phyloP scores from a whole-genome alignment of 1,140 invertebrate genomes.

The Drosophila rhopaloa region DNA sequence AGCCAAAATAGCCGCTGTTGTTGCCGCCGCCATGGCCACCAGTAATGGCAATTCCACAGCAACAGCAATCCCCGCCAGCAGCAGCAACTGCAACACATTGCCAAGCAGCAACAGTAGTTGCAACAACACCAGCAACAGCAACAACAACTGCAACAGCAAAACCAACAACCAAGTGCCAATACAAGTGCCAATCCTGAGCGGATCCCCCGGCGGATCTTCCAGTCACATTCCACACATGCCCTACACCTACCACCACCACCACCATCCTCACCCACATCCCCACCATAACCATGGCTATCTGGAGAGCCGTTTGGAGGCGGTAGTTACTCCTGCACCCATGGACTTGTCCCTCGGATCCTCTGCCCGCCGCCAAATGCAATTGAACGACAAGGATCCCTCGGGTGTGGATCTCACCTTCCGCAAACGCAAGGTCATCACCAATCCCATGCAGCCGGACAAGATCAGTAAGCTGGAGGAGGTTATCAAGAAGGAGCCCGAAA shows the following conservation, averaged over 20 bases:
- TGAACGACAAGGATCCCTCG: conserved; percentile 33
- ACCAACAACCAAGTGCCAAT: conserved; percentile 41
- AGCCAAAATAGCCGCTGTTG: conserved; percentile 52
- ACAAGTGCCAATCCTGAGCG: conserved; percentile 60
- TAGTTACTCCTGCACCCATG: conserved; percentile 64
- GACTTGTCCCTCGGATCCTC: conserved; percentile 72
- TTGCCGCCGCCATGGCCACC: conserved; percentile 50
- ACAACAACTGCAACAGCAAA: conserved; percentile 24
- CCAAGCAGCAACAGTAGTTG: conserved; percentile 15
- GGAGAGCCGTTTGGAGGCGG: conserved; percentile 42
- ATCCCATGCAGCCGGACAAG: conserved; percentile 50
- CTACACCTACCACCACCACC: conserved; percentile 19
- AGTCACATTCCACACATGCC: conserved; percentile 60
- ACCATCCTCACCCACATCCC: conserved; percentile 3
- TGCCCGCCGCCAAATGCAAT: conserved; percentile 52
- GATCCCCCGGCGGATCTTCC: conserved; percentile 30
- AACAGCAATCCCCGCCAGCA: conserved; percentile 36
- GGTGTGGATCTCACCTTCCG: conserved; percentile 75
- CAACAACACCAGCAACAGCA: conserved; percentile 15
- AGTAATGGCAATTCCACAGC: conserved; percentile 22
- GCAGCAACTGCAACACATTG: conserved; percentile 37
- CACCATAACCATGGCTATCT: conserved; percentile 1
- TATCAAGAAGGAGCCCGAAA: conserved; percentile 58
- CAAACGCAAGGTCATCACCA: conserved; percentile 66
- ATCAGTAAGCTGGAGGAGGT: conserved; percentile 60